Base-by-base conservation (phyloP, 1,140 invertebrate genomes). In the Yoshiicerus persimilis region DNA sequence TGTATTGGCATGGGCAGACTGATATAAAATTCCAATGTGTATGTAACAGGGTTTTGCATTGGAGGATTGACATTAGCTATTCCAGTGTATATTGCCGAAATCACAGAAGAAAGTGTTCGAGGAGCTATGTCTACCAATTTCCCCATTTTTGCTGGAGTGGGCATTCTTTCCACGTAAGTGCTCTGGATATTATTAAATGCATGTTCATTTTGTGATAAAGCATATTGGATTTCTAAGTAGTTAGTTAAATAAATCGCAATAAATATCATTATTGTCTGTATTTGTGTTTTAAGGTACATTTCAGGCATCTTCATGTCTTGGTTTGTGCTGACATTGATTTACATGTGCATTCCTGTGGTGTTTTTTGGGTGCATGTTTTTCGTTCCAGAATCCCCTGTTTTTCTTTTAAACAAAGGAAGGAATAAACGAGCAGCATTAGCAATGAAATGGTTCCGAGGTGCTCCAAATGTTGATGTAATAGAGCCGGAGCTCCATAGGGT, bases 21-120 rank as follows among this genome's bases (percentile, higher is more conserved):
- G 39, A 6, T 41, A 41, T 8, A 8, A 8, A 62, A 20, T 62
- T 23, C 83, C 8, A n/a, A 32, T 36, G 92, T 96, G 3, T 94
- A 95, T 0, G 94, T 96, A 87, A 94, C 94, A 27, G 94, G 95
- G 56, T 93, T 96, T 16, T 95, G 93, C 0, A 94, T 96, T 1
- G 92, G 92, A 3, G 95, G 96, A 94, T 93, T 96, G 23, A 95
- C 95, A 88, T 92, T 94, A 3, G 95, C 95, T 0, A 95, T 95
- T 0, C 96, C 96, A 0, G 94, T 97, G 85, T 98, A 97, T 91
- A 96, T 96, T 0, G 96, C 95, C 25, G 97, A 97, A 93, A 96
- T 96, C 38, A 94, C 96, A 0, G 95, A 97, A 89, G 95, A 95
- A 88, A 93, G 94, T 4, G 95, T 97, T 88, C 93, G 97, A 38